Conservation (phyloP, 2,888 invertebrate genomes). For the Poecilus cupreus region DNA sequence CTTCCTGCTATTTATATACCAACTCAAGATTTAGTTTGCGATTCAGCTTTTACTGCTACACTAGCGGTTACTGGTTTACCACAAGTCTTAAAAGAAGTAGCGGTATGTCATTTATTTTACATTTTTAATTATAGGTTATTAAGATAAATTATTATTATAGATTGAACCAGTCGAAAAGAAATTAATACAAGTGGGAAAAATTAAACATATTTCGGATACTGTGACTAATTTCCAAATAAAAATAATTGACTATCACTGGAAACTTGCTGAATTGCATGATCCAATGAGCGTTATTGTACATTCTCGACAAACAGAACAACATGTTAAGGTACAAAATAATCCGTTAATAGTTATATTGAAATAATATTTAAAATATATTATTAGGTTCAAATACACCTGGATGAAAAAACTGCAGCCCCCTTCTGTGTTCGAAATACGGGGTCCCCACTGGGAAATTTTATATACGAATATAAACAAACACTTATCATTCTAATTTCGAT, state of each 20-base stretch:
- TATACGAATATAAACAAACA: constrained; percentile 64
- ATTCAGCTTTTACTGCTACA: constrained; percentile 63
- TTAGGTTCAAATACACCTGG: constrained; percentile 61
- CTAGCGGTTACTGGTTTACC: constrained; percentile 75
- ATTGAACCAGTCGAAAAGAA: constrained; percentile 68
- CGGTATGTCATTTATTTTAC: too few species aligned
- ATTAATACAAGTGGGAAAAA: constrained; percentile 66
- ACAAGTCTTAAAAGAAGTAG: constrained; percentile 75
- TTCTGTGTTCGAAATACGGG: constrained; percentile 58
- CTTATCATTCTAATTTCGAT: constrained; percentile 65
- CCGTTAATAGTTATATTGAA: background rate
- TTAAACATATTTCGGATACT: constrained; percentile 63
- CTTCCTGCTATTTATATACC: constrained; percentile 69
- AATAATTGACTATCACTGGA: constrained; percentile 71
- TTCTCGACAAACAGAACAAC: constrained; percentile 69
- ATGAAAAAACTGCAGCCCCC: constrained; percentile 63
- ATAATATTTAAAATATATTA: constrained; percentile 31
- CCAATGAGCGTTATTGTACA: constrained; percentile 68
- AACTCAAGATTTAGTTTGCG: constrained; percentile 64
- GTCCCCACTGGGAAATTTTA: constrained; percentile 62
- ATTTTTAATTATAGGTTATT: too few species aligned
- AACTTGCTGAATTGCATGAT: constrained; percentile 68
- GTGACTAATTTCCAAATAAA: constrained; percentile 66
- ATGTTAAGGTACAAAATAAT: constrained; percentile 67
- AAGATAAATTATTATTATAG: constrained; percentile 65